Percentiles rank a stretch among this genome's conserved stretches.
phyloP scores from a whole-genome alignment of 37 sponge, comb jelly and placozoan species.

The Trichoplax adhaerens region DNA sequence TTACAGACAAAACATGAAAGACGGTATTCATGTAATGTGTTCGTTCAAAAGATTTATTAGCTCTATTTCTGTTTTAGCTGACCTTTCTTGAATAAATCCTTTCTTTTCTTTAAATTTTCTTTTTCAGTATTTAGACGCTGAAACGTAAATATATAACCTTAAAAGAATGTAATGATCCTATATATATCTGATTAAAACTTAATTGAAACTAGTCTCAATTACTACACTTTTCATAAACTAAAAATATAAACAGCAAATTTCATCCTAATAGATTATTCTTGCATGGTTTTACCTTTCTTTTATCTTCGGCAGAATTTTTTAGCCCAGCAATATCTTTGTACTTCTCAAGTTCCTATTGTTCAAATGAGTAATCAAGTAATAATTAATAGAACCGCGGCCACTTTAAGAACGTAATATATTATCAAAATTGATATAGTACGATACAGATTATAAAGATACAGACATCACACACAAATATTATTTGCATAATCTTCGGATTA shows the following conservation, averaged over 20 bases:
- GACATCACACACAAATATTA: too few relatives aligned
- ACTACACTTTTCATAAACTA: background rate
- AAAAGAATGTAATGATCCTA: too few relatives aligned
- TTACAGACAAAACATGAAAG: constrained; percentile 1
- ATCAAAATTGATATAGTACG: too few relatives aligned
- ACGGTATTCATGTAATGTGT: background rate
- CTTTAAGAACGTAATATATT: too few relatives aligned
- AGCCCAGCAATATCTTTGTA: constrained; percentile 37
- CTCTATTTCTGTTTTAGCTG: background rate
- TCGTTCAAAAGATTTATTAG: background rate
- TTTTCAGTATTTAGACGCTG: constrained; percentile 38
- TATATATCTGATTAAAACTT: background rate
- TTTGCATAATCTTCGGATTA: too few relatives aligned
- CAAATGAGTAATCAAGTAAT: constrained; percentile 3
- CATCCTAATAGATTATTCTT: too few relatives aligned
- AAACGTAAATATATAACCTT: background rate
- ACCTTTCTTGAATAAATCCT: constrained; percentile 32
- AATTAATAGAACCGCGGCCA: too few relatives aligned
- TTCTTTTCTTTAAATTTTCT: constrained; percentile 14
- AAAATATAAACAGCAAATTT: too few relatives aligned
- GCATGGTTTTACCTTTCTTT: constrained; percentile 10
- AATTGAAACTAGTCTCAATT: background rate
- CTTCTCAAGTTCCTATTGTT: constrained; percentile 31
- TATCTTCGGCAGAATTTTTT: constrained; percentile 23
- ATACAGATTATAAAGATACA: too few relatives aligned